Evolutionary conservation across 2,888 invertebrate genomes (phyloP), one percentile per base, ranked within the genome.

Genomic region (Cataglyphis livida): DNA sequence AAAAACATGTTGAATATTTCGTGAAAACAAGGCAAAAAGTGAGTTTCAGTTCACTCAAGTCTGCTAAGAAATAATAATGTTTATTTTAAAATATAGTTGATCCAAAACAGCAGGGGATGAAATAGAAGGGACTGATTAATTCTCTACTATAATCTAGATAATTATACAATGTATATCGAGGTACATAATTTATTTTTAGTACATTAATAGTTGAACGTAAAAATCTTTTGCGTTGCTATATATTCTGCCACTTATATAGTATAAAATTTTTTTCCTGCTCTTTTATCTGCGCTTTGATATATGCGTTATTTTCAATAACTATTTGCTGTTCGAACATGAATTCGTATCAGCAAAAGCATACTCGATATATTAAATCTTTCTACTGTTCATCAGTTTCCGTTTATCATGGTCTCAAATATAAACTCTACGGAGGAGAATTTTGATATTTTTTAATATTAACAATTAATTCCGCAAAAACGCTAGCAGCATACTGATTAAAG

Each of bases 391-490:
- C 18, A 65, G 0, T 1, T 1, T 76, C 6, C 3, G 51, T 7
- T 48, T 7, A 38, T 71, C 18, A 9, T 61, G 28, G 10, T 28
- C 32, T 74, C 28, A 21, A 78, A 79, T 66, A 78, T 61, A 75
- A 61, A 70, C 82, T 66, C 65, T 88, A 78, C 32, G 79, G 79
- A n/a, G 51, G 7, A 70, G 82, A 61, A 61, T 59, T 79, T 32
- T 15, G 38, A 64, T 28, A 65, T 81, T 62, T 75, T 35, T 70
- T 48, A 57, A 41, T 25, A 28, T 28, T 28, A 64, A 57, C 10
- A 59, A 28, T 85, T 93, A 93, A 87, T 93, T 92, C 84, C 92
- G 92, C 38, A 87, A 82, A 71, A 92, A 88, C 73, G 88, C 90
- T 84, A 91, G 87, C 9, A 92, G 65, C 70, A 90, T 84, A 76